Evolutionary conservation across 2,888 invertebrate species (phyloP).

Genomic region (Amphipyra berbera): DNA sequence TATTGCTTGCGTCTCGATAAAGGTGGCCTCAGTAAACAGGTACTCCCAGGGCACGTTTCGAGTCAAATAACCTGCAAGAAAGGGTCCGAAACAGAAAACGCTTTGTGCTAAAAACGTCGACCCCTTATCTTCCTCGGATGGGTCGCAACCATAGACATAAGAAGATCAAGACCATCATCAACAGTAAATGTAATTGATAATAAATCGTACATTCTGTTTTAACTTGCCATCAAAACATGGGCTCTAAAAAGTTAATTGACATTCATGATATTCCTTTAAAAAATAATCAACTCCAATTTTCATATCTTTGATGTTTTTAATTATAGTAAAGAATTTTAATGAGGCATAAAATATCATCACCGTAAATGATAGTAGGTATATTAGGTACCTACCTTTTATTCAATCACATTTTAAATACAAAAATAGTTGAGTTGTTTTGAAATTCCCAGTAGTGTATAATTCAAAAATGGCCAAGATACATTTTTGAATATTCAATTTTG

Average conservation of each 20-base stretch:
- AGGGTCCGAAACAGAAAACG: conserved; percentile 87
- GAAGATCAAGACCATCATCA: conserved; percentile 65
- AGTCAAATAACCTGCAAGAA: conserved; percentile 86
- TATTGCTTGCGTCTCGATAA: conserved; percentile 82
- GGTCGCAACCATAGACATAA: conserved; percentile 81
- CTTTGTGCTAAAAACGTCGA: conserved; percentile 89
- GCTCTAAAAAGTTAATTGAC: conserved; percentile 47
- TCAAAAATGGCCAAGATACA: conserved; percentile 33
- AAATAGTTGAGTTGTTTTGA: background rate
- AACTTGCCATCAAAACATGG: conserved; percentile 16
- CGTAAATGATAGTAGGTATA: too few species aligned
- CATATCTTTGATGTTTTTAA: conserved; percentile 46
- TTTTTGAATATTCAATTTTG: conserved; percentile 49
- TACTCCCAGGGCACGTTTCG: conserved; percentile 83
- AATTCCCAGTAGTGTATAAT: conserved; percentile 17
- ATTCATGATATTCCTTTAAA: conserved; percentile 33
- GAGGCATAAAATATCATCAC: conserved; percentile 30
- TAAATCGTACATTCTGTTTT: conserved; percentile 29
- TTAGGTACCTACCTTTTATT: conserved; percentile 17
- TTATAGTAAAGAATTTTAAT: conserved; percentile 43
- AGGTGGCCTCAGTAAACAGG: conserved; percentile 81
- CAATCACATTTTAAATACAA: conserved; percentile 17
- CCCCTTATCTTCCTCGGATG: conserved; percentile 86
- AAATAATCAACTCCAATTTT: conserved; percentile 40
- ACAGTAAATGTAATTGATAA: conserved; percentile 49